Base-by-base conservation (phyloP, 2,113 vertebrate genomes). In the Pseudopipra pipra region DNA sequence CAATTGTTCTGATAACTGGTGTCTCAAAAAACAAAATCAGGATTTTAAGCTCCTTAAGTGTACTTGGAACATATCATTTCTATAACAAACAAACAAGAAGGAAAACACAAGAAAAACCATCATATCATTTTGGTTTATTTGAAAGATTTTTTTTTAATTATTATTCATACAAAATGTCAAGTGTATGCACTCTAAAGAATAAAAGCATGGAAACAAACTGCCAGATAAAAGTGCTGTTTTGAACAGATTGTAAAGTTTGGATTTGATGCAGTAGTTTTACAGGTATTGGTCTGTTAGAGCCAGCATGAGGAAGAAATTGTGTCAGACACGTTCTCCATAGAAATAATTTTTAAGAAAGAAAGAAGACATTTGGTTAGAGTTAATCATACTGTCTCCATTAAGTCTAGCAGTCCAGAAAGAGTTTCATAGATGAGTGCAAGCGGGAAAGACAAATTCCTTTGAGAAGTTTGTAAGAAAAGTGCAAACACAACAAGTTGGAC, bases 1-100 rank as follows among this genome's bases (percentile, higher is more conserved):
- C 88, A 91, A 52, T 96, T 72, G 44, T 93, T 87, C 61, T 93
- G n/a, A 70, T 87, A 62, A 52, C 68, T 89, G 90, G 11, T 68
- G 61, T 49, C 33, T 95, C 47, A 81, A 79, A 75, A 43, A 93
- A 63, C 11, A 83, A 27, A 79, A 76, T 68, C 63, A 77, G 51
- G 54, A 65, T 63, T 93, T 85, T 81, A 67, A 55, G 80, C 66
- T 85, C 31, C 43, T 89, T 74, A 87, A 35, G 35, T 63, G 16
- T 68, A 27, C 22, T 85, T 91, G 12, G 35, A 85, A 41, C 6
- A 18, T n/a, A 67, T 5, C 4, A 7, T 56, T 46, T 56, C 62
- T 72, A 2, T 44, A 65, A 24, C 5, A 75, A 87, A 58, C 5
- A 49, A 51, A 56, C 11, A 47, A 14, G 16, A 27, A 9, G 13